A percentile compares a stretch with the other conserved stretches of the same genome.
Evolutionary conservation across 1,140 invertebrate species (phyloP).

Genomic region (Hyposmocoma kahamanoa): DNA sequence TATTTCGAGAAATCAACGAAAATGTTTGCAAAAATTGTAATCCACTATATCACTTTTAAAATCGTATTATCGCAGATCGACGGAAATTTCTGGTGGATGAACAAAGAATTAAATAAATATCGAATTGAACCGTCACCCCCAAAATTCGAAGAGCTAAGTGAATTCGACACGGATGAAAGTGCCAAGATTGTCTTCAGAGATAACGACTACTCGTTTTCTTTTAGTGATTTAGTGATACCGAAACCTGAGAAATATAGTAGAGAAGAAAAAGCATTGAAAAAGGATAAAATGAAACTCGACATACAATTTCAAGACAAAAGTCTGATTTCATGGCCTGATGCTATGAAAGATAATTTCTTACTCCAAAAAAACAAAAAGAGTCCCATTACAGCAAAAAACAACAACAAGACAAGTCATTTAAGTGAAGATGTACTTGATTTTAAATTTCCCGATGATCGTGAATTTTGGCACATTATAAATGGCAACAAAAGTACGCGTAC

Average conservation of each 20-base stretch:
- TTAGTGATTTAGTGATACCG: no score
- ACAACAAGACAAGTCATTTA: background rate
- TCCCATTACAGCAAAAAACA: background rate
- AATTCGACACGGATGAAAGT: conserved; percentile 55
- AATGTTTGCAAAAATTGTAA: conserved; percentile 28
- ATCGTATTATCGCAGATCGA: conserved; percentile 41
- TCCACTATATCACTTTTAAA: conserved; percentile 25
- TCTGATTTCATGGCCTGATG: conserved; percentile 11
- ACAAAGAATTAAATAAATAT: conserved; percentile 38
- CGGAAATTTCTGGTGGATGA: conserved; percentile 64
- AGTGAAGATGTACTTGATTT: conserved; percentile 16
- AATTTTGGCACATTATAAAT: no score
- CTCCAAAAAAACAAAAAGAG: no score
- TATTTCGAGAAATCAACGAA: conserved; percentile 16
- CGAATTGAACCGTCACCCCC: conserved; percentile 28
- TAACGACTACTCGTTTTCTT: conserved; percentile 1
- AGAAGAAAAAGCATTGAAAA: no score
- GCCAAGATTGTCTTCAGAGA: conserved; percentile 49
- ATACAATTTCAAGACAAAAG: conserved; percentile 5
- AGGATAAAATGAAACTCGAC: background rate
- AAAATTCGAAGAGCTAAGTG: conserved; percentile 41
- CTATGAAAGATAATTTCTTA: no score
- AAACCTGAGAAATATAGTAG: no score
- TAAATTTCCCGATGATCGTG: conserved; percentile 32
- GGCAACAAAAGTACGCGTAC: no score